Percentiles rank a stretch among this genome's conserved stretches.
phyloP scores from a whole-genome alignment of 1,140 invertebrate genomes.

The Oncopodura yosiiana region DNA sequence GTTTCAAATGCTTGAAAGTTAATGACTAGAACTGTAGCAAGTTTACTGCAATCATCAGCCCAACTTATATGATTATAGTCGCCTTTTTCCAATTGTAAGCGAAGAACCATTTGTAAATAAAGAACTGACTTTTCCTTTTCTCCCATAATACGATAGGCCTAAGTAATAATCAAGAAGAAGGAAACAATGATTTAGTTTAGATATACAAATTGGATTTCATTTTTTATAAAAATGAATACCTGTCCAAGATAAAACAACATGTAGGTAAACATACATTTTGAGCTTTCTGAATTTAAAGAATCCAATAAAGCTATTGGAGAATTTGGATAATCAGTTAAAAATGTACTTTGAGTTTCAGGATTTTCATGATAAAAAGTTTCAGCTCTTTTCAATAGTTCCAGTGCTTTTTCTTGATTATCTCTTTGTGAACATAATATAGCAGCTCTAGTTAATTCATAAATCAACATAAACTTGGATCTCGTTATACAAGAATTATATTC shows the following conservation, averaged over 20 bases:
- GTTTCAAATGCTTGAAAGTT: conserved; percentile 29
- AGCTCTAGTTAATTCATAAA: conserved; percentile 30
- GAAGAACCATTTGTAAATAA: conserved; percentile 33
- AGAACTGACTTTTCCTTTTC: conserved; percentile 30
- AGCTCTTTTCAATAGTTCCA: conserved; percentile 25
- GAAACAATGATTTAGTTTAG: too few relatives aligned
- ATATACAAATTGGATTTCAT: too few relatives aligned
- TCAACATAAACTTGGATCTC: conserved; percentile 20
- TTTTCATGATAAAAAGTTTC: conserved; percentile 27
- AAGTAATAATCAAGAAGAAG: conserved; percentile 7
- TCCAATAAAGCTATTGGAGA: conserved; percentile 19
- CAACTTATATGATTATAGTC: conserved; percentile 25
- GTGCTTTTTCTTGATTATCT: conserved; percentile 26
- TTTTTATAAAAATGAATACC: conserved; percentile 1
- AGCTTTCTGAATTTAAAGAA: conserved; percentile 30
- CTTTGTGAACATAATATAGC: conserved; percentile 32
- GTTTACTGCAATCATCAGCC: conserved; percentile 22
- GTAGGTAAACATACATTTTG: conserved; percentile 32
- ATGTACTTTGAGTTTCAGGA: not conserved
- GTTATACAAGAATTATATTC: conserved; percentile 11
- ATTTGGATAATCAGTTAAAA: not conserved
- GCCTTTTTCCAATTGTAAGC: conserved; percentile 26
- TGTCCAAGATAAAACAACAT: conserved; percentile 34
- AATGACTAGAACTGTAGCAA: conserved; percentile 24
- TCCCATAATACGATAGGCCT: conserved; percentile 30